phyloP scores from a whole-genome alignment of 2,888 invertebrate species.

The Spilarctia lutea region DNA sequence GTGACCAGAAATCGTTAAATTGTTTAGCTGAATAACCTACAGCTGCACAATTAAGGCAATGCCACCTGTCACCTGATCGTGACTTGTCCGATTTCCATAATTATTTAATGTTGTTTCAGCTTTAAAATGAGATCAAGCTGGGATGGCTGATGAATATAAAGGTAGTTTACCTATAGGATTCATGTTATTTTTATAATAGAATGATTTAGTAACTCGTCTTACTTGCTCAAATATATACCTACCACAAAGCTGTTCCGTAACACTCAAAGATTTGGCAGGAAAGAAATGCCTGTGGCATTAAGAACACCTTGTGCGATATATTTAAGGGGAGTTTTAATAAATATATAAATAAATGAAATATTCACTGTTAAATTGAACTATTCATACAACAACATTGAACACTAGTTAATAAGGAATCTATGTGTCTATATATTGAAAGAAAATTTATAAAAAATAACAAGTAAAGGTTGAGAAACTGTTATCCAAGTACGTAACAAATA shows the following conservation, averaged over 20 bases:
- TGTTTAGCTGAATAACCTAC: slow-evolving; percentile 38
- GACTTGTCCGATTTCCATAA: slow-evolving; percentile 43
- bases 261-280: too few relatives aligned
- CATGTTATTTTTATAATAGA: too few relatives aligned
- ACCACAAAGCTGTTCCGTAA: too few relatives aligned
- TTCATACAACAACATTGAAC: background rate
- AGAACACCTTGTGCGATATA: too few relatives aligned
- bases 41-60: slow-evolving; percentile 52
- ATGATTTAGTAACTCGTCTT: too few relatives aligned
- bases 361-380: background rate
- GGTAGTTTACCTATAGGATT: too few relatives aligned
- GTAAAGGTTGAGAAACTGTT: too few relatives aligned
- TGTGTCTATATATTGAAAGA: background rate
- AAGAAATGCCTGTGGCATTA: too few relatives aligned
- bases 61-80: slow-evolving; percentile 47
- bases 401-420: background rate
- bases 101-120: slow-evolving; percentile 21
- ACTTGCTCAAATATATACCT: too few relatives aligned
- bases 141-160: background rate
- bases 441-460: background rate
- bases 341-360: too few relatives aligned
- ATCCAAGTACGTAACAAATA: too few relatives aligned
- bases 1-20: slow-evolving; percentile 31
- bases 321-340: too few relatives aligned
- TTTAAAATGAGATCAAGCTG: background rate